phyloP scores from a whole-genome alignment of 2,888 invertebrate species.

The Aproaerema taeniolella region DNA sequence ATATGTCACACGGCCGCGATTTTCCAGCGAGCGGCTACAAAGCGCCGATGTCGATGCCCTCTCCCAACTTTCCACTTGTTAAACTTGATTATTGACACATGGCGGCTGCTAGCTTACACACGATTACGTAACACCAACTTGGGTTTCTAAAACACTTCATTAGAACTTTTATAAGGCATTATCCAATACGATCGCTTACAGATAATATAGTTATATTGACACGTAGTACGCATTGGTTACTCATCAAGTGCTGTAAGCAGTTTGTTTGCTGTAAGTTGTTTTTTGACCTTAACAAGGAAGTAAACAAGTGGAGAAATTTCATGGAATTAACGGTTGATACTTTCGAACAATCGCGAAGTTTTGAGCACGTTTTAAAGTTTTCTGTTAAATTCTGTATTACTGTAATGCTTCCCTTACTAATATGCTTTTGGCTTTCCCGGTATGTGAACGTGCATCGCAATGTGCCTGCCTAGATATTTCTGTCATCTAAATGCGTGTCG shows the following conservation, averaged over 20 bases:
- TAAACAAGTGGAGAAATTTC: neutral
- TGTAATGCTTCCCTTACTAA: too few species aligned
- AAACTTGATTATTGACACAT: slow-evolving; percentile 67
- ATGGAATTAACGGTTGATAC: neutral
- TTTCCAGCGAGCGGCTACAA: slow-evolving; percentile 56
- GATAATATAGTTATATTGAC: neutral
- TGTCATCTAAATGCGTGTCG: slow-evolving; percentile 69
- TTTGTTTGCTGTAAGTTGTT: neutral
- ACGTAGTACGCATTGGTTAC: neutral
- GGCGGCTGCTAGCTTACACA: slow-evolving; percentile 32
- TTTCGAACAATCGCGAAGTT: neutral
- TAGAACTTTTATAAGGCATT: neutral
- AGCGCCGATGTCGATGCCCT: slow-evolving; percentile 56
- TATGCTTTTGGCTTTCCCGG: too few species aligned
- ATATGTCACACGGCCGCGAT: too few species aligned
- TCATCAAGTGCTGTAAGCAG: neutral
- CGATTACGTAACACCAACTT: slow-evolving; percentile 9
- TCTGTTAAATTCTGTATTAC: too few species aligned
- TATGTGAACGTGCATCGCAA: too few species aligned
- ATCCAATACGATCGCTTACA: neutral
- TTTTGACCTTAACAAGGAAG: neutral
- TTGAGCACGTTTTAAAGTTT: neutral
- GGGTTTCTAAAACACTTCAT: slow-evolving; percentile 8
- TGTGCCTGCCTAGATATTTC: slow-evolving; percentile 40
- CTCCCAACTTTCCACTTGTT: slow-evolving; percentile 69